phyloP scores from a whole-genome alignment of 2,113 vertebrate species.

The Clarias magur region DNA sequence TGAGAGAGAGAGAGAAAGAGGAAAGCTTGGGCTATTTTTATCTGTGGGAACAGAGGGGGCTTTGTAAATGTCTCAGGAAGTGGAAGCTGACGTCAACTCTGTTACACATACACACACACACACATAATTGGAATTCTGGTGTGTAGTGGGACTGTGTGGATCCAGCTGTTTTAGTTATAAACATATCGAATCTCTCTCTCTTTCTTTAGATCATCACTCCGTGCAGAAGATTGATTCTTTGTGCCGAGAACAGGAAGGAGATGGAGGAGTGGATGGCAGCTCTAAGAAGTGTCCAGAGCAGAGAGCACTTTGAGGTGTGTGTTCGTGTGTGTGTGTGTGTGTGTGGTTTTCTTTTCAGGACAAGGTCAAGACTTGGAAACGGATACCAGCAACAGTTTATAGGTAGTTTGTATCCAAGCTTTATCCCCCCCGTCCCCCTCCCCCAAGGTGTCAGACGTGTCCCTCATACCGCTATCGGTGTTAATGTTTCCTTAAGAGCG shows the following conservation, averaged over 20 bases:
- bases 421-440: too few relatives aligned
- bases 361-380: background rate
- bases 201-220: conserved; percentile 88
- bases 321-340: conserved; percentile 8
- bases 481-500: too few relatives aligned
- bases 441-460: too few relatives aligned
- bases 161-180: conserved; percentile 7
- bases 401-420: background rate
- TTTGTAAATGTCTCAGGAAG: conserved; percentile 63
- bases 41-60: conserved; percentile 65
- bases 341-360: background rate
- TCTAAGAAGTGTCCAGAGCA: conserved; percentile 87
- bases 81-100: conserved; percentile 47
- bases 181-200: background rate
- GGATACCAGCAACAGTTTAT: background rate
- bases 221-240: conserved; percentile 89
- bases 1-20: conserved; percentile 22
- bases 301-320: conserved; percentile 90
- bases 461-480: too few relatives aligned
- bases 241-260: conserved; percentile 96
- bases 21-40: conserved; percentile 63
- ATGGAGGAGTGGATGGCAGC: conserved; percentile 99
- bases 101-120: conserved; percentile 37
- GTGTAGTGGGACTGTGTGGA: background rate
- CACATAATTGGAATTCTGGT: conserved; percentile 31